phyloP scores from a whole-genome alignment of 37 sponge, comb jelly and placozoan species.

The Beroe forskalii region DNA sequence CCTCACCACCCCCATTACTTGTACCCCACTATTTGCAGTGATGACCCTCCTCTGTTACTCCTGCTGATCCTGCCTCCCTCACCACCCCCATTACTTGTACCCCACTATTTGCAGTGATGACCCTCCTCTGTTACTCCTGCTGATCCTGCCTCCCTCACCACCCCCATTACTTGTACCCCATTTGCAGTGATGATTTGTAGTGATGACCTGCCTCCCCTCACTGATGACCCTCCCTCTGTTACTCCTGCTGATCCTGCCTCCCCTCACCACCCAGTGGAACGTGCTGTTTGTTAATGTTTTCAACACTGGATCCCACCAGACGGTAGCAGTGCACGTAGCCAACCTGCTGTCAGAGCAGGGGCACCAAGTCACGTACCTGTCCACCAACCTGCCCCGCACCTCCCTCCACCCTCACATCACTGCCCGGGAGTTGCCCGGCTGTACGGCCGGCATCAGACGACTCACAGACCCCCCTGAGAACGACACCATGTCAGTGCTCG shows the following conservation, averaged over 20 bases:
- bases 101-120: no score
- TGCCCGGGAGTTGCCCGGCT: not conserved
- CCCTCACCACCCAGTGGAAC: not conserved
- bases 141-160: no score
- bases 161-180: no score
- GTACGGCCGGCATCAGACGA: not conserved
- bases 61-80: no score
- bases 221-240: not conserved
- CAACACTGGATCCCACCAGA: constrained; percentile 40
- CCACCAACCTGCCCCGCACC: constrained; percentile 1
- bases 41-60: no score
- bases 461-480: not conserved
- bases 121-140: no score
- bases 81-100: no score
- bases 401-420: not conserved
- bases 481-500: not conserved
- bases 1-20: no score
- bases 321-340: not conserved
- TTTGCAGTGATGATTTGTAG: no score
- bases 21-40: no score
- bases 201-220: no score
- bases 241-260: not conserved
- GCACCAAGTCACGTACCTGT: constrained; percentile 41
- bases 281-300: constrained; percentile 24
- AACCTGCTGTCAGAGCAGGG: not conserved